Conservation (phyloP, 2,113 vertebrate species). For the Hippocampus guttulatus region DNA sequence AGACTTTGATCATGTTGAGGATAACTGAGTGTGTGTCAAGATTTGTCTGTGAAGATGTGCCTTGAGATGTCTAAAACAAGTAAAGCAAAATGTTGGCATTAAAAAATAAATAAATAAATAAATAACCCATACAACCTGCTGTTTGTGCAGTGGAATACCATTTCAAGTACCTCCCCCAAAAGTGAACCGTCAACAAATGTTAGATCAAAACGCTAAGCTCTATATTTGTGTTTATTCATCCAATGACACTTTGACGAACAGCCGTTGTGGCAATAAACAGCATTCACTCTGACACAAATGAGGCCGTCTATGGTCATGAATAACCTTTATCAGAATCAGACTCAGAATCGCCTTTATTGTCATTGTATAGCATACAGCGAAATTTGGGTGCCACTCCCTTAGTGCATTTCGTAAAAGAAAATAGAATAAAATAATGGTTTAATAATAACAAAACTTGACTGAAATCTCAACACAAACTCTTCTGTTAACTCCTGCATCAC, state of each 20-base stretch:
- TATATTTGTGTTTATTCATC: not conserved
- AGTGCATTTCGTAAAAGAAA: too few species aligned
- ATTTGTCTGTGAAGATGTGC: constrained; percentile 9
- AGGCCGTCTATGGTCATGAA: too few species aligned
- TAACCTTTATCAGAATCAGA: too few species aligned
- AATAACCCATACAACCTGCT: too few species aligned
- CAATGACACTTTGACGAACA: not conserved
- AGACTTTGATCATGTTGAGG: constrained; percentile 25
- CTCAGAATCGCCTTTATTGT: too few species aligned
- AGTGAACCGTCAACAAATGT: not conserved
- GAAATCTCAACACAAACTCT: too few species aligned
- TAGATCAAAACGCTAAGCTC: not conserved
- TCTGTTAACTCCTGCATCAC: too few species aligned
- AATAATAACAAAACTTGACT: too few species aligned
- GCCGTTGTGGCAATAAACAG: not conserved
- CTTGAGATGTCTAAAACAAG: not conserved
- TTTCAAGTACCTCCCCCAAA: not conserved
- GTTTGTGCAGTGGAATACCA: too few species aligned
- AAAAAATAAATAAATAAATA: not conserved
- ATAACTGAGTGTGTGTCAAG: constrained; percentile 14
- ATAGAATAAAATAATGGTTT: too few species aligned
- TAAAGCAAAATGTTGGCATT: not conserved
- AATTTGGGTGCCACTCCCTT: too few species aligned
- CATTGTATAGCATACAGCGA: too few species aligned
- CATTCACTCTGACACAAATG: not conserved